Evolutionary conservation across 2,888 invertebrate species (phyloP), one percentile per base, ranked within the genome.

Genomic region (Cacoxenus indagator): DNA sequence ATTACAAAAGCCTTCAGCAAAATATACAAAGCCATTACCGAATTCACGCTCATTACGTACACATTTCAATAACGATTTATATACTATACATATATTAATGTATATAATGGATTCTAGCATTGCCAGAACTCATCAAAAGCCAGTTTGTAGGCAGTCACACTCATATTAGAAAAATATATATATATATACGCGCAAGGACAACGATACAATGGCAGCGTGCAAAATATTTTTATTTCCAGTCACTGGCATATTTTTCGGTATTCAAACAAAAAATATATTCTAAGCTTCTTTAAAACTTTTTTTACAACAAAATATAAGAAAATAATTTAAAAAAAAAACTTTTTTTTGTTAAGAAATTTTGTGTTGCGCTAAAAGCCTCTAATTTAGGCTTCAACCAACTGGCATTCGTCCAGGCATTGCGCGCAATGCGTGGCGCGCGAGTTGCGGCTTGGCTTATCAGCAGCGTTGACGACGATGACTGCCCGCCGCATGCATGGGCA

Each of bases 401-500:
- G 55, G 55, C 55, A 55, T 14, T n/a, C 19, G 14, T 55, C 55
- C 55, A 55, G 55, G n/a, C 55, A 55, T 19, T 17, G 48, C 2
- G 17, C 48, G 17, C 48, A 48, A 14, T 17, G 51, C n/a, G 17
- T 43, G 2, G n/a, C 51, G 5, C 51, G 8, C 14, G n/a, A n/a
- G n/a, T n/a, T n/a, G n/a, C n/a, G n/a, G 4, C n/a, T 14, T 37
- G 2, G 26, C 55, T 55, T 55, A 55, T 55, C n/a, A 55, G 55
- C 55, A 27, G 14, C 55, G 14, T 19, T 26, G 27, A n/a, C 24
- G 14, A 5, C 27, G 27, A 24, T 55, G 55, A 11, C 26, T 55
- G 55, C 55, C 55, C 55, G 19, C 14, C 24, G 27, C 27, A 55
- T 55, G 55, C 55, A n/a, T n/a, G n/a, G n/a, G n/a, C n/a, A n/a